Evolutionary conservation across 2,888 invertebrate genomes (phyloP), one percentile per base, ranked within the genome.

Genomic region (Ennomos fuscantarius): DNA sequence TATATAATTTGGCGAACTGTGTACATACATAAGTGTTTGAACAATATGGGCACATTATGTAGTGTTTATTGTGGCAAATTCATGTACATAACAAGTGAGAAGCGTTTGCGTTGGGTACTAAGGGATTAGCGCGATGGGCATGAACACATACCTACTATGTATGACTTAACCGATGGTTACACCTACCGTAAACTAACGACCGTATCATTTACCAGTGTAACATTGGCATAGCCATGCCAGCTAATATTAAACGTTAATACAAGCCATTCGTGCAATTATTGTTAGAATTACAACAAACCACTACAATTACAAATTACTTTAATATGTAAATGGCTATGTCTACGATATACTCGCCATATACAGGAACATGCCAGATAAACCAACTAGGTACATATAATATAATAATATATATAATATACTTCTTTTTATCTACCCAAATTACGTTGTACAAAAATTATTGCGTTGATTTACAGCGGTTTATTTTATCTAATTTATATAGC

Each of bases 1-100:
- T 74, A 76, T 82, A 76, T 82, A 85, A 77, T 88, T 90, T 87
- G 83, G 85, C 87, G 84, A 84, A 84, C 82, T 82, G 86, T 88
- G 82, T 86, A 86, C 75, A 82, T 82, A 66, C 56, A 62, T 66
- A 55, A 58, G 54, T 55, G 79, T 80, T 57, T 66, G 74, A 85
- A 81, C 80, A 74, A 79, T 78, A 79, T 65, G 80, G 81, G 82
- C 80, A 82, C 79, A 81, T 44, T 31, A 44, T 51, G 46, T 79
- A 78, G 70, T 76, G 78, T 82, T 80, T 82, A 83, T 78, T 71
- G 79, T 86, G 87, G 87, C 80, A 79, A 70, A 75, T 78, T 79
- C 80, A 66, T 79, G 80, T 79, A 80, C 73, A 78, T 72, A 72
- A 72, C 74, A 76, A 76, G 75, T 67, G 65, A 60, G 40, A 68